phyloP scores from a whole-genome alignment of 2,888 invertebrate species.

The Synergus umbraculus region DNA sequence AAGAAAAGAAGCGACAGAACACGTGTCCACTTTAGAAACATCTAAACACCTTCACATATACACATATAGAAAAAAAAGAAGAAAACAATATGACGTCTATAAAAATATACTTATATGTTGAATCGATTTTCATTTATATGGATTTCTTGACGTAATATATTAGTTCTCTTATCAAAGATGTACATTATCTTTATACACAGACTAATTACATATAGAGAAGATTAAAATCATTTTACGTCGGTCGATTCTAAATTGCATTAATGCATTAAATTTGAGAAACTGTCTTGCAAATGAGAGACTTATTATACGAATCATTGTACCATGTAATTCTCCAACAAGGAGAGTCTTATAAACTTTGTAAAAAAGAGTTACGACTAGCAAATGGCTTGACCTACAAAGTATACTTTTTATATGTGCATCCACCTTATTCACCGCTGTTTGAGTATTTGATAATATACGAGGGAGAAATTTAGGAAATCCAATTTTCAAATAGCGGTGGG shows the following conservation, averaged over 20 bases:
- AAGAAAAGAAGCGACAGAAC: background rate
- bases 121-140: slow-evolving; percentile 65
- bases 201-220: background rate
- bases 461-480: background rate
- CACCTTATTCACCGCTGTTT: background rate
- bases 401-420: slow-evolving; percentile 56
- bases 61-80: background rate
- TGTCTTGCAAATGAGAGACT: slow-evolving; percentile 46
- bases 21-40: background rate
- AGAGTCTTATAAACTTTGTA: slow-evolving; percentile 62
- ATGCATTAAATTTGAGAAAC: slow-evolving; percentile 42
- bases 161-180: slow-evolving; percentile 58
- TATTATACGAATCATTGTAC: slow-evolving; percentile 60
- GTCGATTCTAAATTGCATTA: slow-evolving; percentile 16
- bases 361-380: slow-evolving; percentile 61
- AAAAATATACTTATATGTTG: slow-evolving; percentile 68
- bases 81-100: slow-evolving; percentile 60
- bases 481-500: background rate
- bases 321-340: slow-evolving; percentile 58
- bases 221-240: slow-evolving; percentile 3
- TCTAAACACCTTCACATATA: background rate
- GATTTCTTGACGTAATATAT: slow-evolving; percentile 58
- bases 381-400: slow-evolving; percentile 67
- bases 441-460: slow-evolving; percentile 21
- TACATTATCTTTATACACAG: slow-evolving; percentile 44